These are phyloP conservation scores for Poecilia gillii DNA, from an alignment of 2,797 vertebrate genomes.

Conservation along the genomic window DNA sequence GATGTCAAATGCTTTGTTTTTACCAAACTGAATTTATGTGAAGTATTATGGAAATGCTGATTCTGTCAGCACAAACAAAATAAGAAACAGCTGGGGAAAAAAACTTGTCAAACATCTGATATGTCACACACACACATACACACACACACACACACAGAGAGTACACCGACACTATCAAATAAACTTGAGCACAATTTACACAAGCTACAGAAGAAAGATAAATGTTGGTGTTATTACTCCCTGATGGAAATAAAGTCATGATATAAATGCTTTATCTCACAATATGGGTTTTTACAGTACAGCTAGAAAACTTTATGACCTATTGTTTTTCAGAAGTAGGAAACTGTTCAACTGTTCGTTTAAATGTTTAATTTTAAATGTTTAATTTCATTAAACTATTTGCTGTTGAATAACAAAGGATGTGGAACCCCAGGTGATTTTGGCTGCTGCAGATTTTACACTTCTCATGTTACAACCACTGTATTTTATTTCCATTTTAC, in stretches of 20 bases:
- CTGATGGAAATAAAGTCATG: not conserved
- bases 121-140: not conserved
- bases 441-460: not conserved
- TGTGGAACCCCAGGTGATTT: not conserved
- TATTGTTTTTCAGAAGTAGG: not conserved
- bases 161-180: not conserved
- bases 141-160: not conserved
- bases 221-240: not conserved
- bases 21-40: not conserved
- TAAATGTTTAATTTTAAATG: no score
- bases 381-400: not conserved
- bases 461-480: not conserved
- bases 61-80: not conserved
- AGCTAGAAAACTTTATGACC: not conserved
- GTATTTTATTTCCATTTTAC: not conserved
- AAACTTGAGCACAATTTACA: not conserved
- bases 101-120: not conserved
- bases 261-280: not conserved
- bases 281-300: not conserved
- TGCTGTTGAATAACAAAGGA: not conserved
- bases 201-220: not conserved
- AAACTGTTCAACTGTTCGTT: not conserved
- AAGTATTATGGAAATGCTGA: not conserved
- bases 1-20: not conserved
- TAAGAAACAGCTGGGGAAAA: not conserved